phyloP scores from a whole-genome alignment of 2,113 vertebrate species.

The Rattus rattus region DNA sequence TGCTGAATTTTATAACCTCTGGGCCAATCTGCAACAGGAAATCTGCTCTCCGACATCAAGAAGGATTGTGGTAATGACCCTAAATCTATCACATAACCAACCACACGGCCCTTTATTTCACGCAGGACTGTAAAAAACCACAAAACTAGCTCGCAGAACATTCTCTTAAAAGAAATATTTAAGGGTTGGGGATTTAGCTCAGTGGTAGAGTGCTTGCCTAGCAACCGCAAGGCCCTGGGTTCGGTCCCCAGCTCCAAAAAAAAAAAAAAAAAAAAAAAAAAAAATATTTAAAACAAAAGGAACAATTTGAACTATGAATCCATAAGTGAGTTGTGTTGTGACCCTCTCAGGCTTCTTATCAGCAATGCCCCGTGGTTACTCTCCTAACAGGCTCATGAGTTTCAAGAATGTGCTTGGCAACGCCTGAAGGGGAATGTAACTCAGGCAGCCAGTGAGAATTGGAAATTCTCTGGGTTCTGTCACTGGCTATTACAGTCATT shows the following conservation, averaged over 20 bases:
- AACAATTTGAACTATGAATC: slow-evolving; percentile 47
- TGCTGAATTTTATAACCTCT: neutral
- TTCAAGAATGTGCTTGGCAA: slow-evolving; percentile 57
- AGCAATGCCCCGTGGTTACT: neutral
- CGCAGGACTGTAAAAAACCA: neutral
- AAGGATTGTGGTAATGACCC: neutral
- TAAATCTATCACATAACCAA: slow-evolving; percentile 18
- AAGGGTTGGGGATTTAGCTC: no score
- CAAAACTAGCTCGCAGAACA: neutral
- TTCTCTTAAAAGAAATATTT: slow-evolving; percentile 30
- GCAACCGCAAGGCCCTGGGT: no score
- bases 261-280: no score
- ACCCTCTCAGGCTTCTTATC: slow-evolving; percentile 55
- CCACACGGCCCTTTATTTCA: neutral
- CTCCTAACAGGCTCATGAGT: slow-evolving; percentile 53
- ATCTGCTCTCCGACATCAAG: neutral
- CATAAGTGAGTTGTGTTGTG: slow-evolving; percentile 5
- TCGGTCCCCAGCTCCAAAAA: no score
- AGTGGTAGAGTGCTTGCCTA: no score
- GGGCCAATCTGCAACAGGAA: slow-evolving; percentile 24
- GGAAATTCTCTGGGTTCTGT: slow-evolving; percentile 71
- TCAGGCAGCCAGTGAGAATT: slow-evolving; percentile 52
- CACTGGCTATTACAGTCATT: slow-evolving; percentile 59
- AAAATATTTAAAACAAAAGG: slow-evolving; percentile 14
- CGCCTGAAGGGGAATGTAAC: slow-evolving; percentile 57